These are phyloP conservation scores for Paradoxurus hermaphroditus DNA, from an alignment of 2,113 vertebrate species.

Conservation along the genomic window DNA sequence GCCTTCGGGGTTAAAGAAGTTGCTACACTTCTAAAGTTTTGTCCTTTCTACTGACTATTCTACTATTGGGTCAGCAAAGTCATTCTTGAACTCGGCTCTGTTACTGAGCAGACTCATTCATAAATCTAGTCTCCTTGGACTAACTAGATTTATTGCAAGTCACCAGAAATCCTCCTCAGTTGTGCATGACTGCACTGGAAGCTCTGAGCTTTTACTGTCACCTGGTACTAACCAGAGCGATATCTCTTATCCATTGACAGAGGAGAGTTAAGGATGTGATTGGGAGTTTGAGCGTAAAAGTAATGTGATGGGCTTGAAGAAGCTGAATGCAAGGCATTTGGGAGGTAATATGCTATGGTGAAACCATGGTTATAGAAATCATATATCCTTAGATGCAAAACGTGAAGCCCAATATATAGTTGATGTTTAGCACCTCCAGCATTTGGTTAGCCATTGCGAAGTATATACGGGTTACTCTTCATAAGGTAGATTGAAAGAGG, in stretches of 20 bases:
- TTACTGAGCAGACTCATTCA: conserved; percentile 65
- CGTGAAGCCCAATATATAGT: background rate
- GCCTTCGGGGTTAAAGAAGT: conserved; percentile 26
- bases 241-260: conserved; percentile 56
- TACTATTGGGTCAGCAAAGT: background rate
- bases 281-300: conserved; percentile 52
- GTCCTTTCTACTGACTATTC: conserved; percentile 24
- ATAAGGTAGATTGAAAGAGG: background rate
- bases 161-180: conserved; percentile 58
- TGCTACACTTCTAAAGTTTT: background rate
- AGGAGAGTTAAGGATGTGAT: conserved; percentile 26
- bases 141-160: conserved; percentile 56
- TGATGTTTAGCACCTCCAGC: background rate
- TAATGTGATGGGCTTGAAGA: conserved; percentile 41
- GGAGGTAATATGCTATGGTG: background rate
- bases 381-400: background rate
- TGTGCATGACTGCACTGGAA: conserved; percentile 56
- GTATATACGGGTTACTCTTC: background rate
- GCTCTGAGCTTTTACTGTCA: conserved; percentile 64
- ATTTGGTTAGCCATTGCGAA: conserved; percentile 9
- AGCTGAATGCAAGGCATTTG: background rate
- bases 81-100: conserved; percentile 51
- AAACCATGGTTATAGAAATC: background rate
- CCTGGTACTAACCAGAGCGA: conserved; percentile 27
- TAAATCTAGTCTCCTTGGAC: conserved; percentile 63